Conservation (phyloP, 2,888 invertebrate genomes). For the Rhaphigaster nebulosa region DNA sequence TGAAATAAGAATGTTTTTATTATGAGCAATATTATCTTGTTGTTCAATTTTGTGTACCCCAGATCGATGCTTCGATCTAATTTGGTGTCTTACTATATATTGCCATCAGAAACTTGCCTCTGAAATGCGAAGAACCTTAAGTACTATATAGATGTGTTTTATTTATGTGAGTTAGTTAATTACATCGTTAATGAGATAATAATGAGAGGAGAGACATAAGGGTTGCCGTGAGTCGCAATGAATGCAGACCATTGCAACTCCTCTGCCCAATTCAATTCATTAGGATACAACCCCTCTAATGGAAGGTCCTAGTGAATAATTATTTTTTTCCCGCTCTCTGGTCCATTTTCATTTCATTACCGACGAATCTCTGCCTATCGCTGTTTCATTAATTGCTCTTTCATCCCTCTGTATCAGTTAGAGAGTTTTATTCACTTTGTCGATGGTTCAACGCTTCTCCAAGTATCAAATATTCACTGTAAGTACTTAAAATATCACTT, state of each 20-base stretch:
- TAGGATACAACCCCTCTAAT: background rate
- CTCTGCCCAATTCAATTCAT: background rate
- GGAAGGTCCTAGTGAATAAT: slow-evolving; percentile 6
- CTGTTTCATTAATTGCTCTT: background rate
- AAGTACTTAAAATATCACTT: too few species aligned
- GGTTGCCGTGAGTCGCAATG: background rate
- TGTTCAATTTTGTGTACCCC: too few species aligned
- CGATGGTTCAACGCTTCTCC: background rate
- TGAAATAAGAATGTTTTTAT: too few species aligned
- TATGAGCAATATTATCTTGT: too few species aligned
- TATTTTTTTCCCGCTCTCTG: background rate
- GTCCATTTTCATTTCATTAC: background rate
- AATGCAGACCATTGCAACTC: background rate
- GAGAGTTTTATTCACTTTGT: background rate
- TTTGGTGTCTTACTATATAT: too few species aligned
- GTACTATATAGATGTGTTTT: too few species aligned
- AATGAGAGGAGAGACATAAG: background rate
- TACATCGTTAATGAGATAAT: too few species aligned
- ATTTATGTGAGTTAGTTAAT: too few species aligned
- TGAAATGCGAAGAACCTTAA: too few species aligned
- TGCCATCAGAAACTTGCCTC: too few species aligned
- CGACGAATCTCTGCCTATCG: background rate
- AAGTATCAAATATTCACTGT: too few species aligned
- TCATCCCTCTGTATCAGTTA: background rate
- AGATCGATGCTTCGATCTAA: too few species aligned